A percentile compares a stretch with the other conserved stretches of the same genome.
Evolutionary conservation across 2,888 invertebrate genomes (phyloP).

Genomic region (Seladonia tumulorum): DNA sequence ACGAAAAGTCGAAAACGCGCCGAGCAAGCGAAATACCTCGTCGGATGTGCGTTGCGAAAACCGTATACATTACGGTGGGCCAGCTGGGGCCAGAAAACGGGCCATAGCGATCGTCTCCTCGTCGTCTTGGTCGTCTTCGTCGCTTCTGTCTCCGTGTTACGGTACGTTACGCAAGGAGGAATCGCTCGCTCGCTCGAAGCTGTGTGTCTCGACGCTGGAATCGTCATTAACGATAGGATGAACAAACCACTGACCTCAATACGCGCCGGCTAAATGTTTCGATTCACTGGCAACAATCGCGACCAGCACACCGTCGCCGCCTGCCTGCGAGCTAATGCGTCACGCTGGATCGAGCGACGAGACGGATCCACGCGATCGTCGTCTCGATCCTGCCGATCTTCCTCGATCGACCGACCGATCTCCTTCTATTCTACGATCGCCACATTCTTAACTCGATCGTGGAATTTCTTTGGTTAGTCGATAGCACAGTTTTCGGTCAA

Average conservation of each 20-base stretch:
- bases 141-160: constrained; percentile 45
- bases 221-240: constrained; percentile 62
- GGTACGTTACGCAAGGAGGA: constrained; percentile 62
- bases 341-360: not conserved
- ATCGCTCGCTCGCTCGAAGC: constrained; percentile 36
- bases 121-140: constrained; percentile 14
- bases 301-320: constrained; percentile 11
- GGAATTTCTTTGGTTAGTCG: not conserved
- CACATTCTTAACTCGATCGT: not conserved
- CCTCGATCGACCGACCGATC: not conserved
- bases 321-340: constrained; percentile 26
- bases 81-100: constrained; percentile 72
- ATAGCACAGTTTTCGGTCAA: too few relatives aligned
- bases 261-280: constrained; percentile 49
- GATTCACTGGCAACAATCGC: constrained; percentile 43
- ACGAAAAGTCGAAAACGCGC: constrained; percentile 78
- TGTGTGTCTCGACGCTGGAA: constrained; percentile 60
- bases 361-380: not conserved
- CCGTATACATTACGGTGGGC: constrained; percentile 75
- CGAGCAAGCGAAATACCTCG: constrained; percentile 79
- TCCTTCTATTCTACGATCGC: not conserved
- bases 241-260: constrained; percentile 61
- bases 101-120: constrained; percentile 41
- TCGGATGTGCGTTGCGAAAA: constrained; percentile 78
- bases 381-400: not conserved